Conservation (phyloP, 2,797 vertebrate genomes). For the Siniperca obscura region DNA sequence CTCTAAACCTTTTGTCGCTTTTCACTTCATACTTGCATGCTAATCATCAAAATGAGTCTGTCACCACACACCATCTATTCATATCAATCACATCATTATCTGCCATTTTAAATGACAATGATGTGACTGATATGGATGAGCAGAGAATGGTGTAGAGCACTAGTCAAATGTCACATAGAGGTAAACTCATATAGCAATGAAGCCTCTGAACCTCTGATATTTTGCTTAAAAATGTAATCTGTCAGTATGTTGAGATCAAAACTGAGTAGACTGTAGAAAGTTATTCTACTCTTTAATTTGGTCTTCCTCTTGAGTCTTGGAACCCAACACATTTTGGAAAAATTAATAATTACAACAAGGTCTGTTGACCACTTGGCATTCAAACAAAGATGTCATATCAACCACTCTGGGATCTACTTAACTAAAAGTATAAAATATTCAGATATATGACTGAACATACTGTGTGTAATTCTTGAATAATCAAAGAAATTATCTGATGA, state of each 20-base stretch:
- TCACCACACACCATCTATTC: neutral
- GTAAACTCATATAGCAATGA: neutral
- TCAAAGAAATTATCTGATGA: neutral
- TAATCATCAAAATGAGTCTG: neutral
- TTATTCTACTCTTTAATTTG: neutral
- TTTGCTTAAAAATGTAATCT: neutral
- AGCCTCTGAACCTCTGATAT: neutral
- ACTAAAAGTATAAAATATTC: constrained; percentile 1
- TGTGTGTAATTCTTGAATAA: neutral
- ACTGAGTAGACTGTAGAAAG: neutral
- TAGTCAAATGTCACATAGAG: neutral
- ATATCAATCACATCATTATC: neutral
- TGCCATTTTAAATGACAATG: constrained; percentile 2
- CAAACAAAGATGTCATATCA: neutral
- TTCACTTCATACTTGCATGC: neutral
- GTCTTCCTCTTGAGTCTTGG: neutral
- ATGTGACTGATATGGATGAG: neutral
- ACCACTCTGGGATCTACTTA: neutral
- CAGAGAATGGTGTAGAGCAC: neutral
- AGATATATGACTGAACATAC: neutral
- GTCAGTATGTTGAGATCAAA: neutral
- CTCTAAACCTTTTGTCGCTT: neutral
- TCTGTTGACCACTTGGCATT: neutral
- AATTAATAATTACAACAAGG: too few species aligned
- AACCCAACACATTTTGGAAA: neutral